Evolutionary conservation across 23 tunicate species (phyloP), one percentile per base, ranked within the genome.

Genomic region (Ascidia mentula): DNA sequence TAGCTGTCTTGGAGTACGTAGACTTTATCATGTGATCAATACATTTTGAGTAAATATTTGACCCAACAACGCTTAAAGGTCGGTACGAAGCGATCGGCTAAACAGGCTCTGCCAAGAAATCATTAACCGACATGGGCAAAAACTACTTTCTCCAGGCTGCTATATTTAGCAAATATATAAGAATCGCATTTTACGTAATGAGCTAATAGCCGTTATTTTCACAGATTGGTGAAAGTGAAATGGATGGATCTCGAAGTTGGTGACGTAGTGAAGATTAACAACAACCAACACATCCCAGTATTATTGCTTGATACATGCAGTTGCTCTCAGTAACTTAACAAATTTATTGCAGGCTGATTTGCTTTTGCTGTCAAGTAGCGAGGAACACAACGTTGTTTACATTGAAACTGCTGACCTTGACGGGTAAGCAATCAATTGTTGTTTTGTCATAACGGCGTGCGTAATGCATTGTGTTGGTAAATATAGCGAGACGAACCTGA

Each of bases 361-460:
- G 4, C 40, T 96, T 7, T 60, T 96, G 12, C 82, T 96, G 6
- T 84, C 97, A 28, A 83, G 83, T 42, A 96, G 99, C 59, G 99
- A 91, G 34, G 92, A 93, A 31, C 53, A 96, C 18, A 87, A 96
- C 60, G 81, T 88, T 7, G 97, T 93, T 69, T 96, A 87, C 75
- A 87, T 96, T 53, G 99, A 96, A 84, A 96, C 99, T 28, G 99
- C 99, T 26, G 99, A 96, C 82, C 81, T 96, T 37, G 99, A 96
- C 69, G 99, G 99, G 98, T 92, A 74, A 83, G 89, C n/a, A 40
- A 34, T 17, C 53, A 15, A 15, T 42, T 15, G 15, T 42, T 42
- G 15, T 42, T 12, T 9, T 42, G 53, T 42, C 15, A 15, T 42
- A 15, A 42, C 15, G n/a, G n/a, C 53, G 53, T 42, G 12, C 15